These are phyloP conservation scores for Rutilus rutilus DNA, from an alignment of 2,113 vertebrate genomes.

Conservation along the genomic window DNA sequence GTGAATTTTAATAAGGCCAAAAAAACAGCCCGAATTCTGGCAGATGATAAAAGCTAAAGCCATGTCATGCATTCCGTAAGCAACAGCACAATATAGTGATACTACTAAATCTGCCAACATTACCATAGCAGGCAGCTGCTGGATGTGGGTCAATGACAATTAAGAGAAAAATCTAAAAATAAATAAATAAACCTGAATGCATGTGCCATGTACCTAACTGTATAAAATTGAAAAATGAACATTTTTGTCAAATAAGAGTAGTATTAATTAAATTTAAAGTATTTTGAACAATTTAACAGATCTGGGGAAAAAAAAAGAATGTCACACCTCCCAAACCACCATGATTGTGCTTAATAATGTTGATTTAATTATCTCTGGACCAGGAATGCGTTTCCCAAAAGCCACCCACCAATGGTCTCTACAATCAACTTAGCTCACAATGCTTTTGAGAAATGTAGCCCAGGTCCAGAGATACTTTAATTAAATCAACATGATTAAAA, in stretches of 20 bases:
- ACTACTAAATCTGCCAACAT: neutral
- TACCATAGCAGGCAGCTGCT: neutral
- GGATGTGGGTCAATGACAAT: conserved; percentile 2
- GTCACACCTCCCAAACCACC: neutral
- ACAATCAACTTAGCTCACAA: too few relatives aligned
- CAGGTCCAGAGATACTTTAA: neutral
- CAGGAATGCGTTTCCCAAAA: too few relatives aligned
- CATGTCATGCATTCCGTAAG: neutral
- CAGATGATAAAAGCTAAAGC: conserved; percentile 25
- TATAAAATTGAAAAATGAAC: too few relatives aligned
- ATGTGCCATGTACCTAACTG: neutral
- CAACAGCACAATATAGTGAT: neutral
- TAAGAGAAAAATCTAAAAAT: neutral
- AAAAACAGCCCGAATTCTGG: conserved; percentile 25
- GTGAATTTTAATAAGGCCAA: conserved; percentile 35
- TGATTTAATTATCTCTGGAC: too few relatives aligned
- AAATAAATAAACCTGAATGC: neutral
- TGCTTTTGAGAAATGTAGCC: too few relatives aligned
- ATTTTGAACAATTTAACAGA: neutral
- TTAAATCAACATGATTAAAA: neutral
- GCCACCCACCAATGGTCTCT: too few relatives aligned
- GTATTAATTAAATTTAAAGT: too few relatives aligned
- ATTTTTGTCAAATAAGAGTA: too few relatives aligned
- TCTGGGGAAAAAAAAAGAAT: neutral
- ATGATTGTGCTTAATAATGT: neutral